These are phyloP conservation scores for Semicossyphus pulcher DNA, from an alignment of 2,113 vertebrate species.

Conservation along the genomic window DNA sequence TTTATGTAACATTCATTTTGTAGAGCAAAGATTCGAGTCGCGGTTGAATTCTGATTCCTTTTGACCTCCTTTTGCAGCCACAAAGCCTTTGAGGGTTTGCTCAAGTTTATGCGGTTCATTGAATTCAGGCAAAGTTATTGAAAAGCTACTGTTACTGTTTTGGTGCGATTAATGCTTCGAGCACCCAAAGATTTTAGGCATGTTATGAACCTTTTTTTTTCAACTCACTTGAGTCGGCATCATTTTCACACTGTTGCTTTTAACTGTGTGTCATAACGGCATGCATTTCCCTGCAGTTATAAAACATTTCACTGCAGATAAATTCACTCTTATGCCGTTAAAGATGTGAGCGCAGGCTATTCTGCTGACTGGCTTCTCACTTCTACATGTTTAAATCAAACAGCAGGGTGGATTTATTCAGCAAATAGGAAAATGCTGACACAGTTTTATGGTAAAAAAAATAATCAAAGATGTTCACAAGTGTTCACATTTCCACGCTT, in stretches of 20 bases:
- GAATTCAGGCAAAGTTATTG: too few species aligned
- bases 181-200: too few species aligned
- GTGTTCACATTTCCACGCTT: neutral
- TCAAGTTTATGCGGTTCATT: neutral
- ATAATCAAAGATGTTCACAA: neutral
- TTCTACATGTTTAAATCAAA: slow-evolving; percentile 9
- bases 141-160: too few species aligned
- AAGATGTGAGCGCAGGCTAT: neutral
- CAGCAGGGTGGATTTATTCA: neutral
- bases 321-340: neutral
- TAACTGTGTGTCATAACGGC: neutral
- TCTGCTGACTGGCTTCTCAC: neutral
- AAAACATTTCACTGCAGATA: neutral
- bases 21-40: slow-evolving; percentile 2
- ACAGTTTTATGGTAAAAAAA: neutral
- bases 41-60: slow-evolving; percentile 3
- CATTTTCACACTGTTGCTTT: too few species aligned
- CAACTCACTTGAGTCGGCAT: too few species aligned
- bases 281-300: neutral
- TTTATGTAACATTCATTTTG: slow-evolving; percentile 4
- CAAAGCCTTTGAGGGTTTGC: slow-evolving; percentile 21
- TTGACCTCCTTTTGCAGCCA: slow-evolving; percentile 1
- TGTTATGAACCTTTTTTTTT: too few species aligned
- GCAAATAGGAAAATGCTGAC: slow-evolving; percentile 21
- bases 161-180: too few species aligned